Base-by-base conservation (phyloP, 2,797 vertebrate genomes). In the Carcharodon carcharias region DNA sequence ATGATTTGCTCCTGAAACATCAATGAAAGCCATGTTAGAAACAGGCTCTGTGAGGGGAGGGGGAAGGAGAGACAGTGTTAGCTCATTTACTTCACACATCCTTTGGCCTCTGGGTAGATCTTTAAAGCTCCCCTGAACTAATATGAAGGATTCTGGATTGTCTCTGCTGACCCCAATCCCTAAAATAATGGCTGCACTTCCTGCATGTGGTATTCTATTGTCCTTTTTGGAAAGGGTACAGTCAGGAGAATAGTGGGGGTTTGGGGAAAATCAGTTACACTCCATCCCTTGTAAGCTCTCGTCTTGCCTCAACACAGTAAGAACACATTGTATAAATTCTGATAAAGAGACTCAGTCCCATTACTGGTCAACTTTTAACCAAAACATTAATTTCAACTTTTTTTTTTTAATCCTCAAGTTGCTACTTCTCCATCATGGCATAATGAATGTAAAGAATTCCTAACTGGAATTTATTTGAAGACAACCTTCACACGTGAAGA, bases 1-100 rank as follows among this genome's bases (percentile, higher is more conserved):
- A 67, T 16, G 91, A 93, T 93, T 63, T 40, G n/a, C 21, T 93
- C 91, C 91, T 93, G 63, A 93, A 93, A 93, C 61, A 67, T 26
- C 8, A 93, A 65, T 65, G 35, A 93, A 67, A 93, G 50, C 3
- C 23, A 11, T 67, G 21, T 93, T 21, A 67, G 63, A 67, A 67
- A 12, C 8, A 67, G 21, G 4, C n/a, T 12, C 61, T 21, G 18
- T 65, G 7, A 45, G 56, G 26, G 6, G 61, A 18, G 3, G 18
- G 45, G 40, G 40, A 85, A 40, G 45, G 82, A 2, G 63, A 45
- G 6, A 9, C 14, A 9, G 35, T 6, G 4, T 16, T 31, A 58
- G 54, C 50, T 56, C 26, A 31, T 89, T 89, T 58, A 28, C 73
- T 54, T 28, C 87, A 89, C 54, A 58, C 4, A 7, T 28, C 23